These are phyloP conservation scores for Drosophila tripunctata DNA, from an alignment of 2,888 invertebrate species.

Conservation along the genomic window DNA sequence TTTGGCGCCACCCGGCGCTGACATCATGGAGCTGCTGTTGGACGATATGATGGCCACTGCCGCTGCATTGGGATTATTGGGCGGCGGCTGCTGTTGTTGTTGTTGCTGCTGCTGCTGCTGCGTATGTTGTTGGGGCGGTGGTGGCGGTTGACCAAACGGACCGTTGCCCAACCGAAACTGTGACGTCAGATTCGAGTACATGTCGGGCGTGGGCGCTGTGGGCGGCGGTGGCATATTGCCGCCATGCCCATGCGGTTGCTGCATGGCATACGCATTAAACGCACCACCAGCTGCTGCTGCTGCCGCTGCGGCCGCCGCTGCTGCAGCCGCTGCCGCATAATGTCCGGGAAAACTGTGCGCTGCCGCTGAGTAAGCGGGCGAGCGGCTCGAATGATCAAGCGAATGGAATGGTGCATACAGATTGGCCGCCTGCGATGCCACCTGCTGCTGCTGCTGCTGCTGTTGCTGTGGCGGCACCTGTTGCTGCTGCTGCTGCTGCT, in stretches of 20 bases:
- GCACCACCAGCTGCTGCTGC: constrained; percentile 85
- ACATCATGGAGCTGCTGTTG: constrained; percentile 94
- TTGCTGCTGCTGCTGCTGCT: constrained; percentile 80
- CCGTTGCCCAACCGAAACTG: constrained; percentile 88
- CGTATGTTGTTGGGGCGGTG: constrained; percentile 85
- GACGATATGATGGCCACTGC: constrained; percentile 91
- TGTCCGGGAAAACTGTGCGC: constrained; percentile 85
- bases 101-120: constrained; percentile 90
- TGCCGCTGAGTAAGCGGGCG: constrained; percentile 92
- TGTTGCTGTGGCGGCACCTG: constrained; percentile 87
- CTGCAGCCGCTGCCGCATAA: constrained; percentile 85
- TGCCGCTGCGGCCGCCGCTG: constrained; percentile 80
- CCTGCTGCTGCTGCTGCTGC: constrained; percentile 70
- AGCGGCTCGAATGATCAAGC: constrained; percentile 88
- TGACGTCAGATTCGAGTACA: constrained; percentile 88
- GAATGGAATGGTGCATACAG: constrained; percentile 93
- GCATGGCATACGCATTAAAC: constrained; percentile 88
- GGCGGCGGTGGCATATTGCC: constrained; percentile 85
- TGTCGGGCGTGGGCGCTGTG: constrained; percentile 88
- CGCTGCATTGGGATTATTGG: constrained; percentile 91
- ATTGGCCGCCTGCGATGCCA: constrained; percentile 88
- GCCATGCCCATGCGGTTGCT: constrained; percentile 82
- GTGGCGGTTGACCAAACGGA: constrained; percentile 63
- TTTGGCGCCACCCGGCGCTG: constrained; percentile 91
- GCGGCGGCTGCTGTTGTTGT: constrained; percentile 88